phyloP scores from a whole-genome alignment of 2,888 invertebrate genomes.

The Gonocerus acuteangulatus region DNA sequence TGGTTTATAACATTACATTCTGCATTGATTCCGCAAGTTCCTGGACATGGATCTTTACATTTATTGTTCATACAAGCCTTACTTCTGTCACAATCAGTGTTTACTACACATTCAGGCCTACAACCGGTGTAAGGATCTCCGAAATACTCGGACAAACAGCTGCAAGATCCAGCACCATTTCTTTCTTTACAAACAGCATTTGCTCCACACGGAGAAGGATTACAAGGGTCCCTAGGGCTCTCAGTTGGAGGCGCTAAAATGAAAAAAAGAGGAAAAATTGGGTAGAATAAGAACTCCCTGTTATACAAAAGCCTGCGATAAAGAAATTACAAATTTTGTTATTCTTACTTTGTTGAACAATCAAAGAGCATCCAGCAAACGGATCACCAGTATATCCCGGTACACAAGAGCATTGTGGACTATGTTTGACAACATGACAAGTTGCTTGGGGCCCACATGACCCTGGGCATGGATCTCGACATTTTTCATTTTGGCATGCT shows the following conservation, averaged over 20 bases:
- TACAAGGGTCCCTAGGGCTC: constrained; percentile 58
- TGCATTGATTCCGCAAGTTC: constrained; percentile 75
- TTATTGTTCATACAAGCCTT: constrained; percentile 75
- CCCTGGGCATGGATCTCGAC: constrained; percentile 56
- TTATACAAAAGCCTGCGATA: constrained; percentile 1
- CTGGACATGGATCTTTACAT: constrained; percentile 74
- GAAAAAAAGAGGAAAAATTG: constrained; percentile 27
- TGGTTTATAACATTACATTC: constrained; percentile 76
- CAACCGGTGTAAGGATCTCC: constrained; percentile 82
- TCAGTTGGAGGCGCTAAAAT: constrained; percentile 50
- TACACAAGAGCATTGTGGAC: constrained; percentile 49
- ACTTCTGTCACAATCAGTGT: constrained; percentile 69
- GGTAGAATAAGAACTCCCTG: constrained; percentile 15
- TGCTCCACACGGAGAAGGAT: constrained; percentile 76
- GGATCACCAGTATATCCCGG: constrained; percentile 55
- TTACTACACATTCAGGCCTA: constrained; percentile 80
- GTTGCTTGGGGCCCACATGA: constrained; percentile 60
- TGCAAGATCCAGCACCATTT: constrained; percentile 72
- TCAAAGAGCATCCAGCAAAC: constrained; percentile 47
- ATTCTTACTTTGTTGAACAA: constrained; percentile 53
- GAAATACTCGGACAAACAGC: constrained; percentile 71
- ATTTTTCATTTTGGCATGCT: constrained; percentile 50
- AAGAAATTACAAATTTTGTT: background rate
- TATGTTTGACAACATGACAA: constrained; percentile 53
- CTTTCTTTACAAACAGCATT: constrained; percentile 78